Evolutionary conservation across 2,888 invertebrate genomes (phyloP), one percentile per base, ranked within the genome.

Genomic region (Platycheirus rosarum): DNA sequence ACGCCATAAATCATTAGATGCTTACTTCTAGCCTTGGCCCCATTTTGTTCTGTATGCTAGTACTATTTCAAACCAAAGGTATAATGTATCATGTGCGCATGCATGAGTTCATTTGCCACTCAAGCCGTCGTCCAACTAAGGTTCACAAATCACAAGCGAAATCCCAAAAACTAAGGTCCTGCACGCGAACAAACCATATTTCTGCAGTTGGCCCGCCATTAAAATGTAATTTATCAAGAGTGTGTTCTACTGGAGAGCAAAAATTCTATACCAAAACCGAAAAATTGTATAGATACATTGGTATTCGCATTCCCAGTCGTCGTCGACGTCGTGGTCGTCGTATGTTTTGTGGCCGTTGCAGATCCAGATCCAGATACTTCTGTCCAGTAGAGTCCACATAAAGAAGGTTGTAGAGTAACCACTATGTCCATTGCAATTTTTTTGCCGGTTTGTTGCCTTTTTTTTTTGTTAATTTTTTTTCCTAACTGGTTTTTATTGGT

Each of bases 111-210:
- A 78, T 77, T 77, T 66, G 48, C 73, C 66, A 73, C 73, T 73
- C 66, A 62, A 73, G 46, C 53, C 26, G 60, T 46, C 26, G 60
- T 13, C 66, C 51, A 7, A 71, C 42, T 60, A 60, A 68, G 73
- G 73, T 73, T 78, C 78, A 78, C 78, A 78, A 78, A 78, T 78
- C 78, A 73, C 73, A 73, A 78, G 66, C 53, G 60, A 73, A 78
- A 78, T 46, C 78, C 66, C 29, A n/a, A 14, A 78, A 68, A 73
- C 66, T 73, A 73, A 73, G 68, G 78, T 68, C 78, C 66, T 40
- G 60, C 73, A 78, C 66, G 78, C 78, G 66, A 78, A 46, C 78
- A 68, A 62, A 78, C 78, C 66, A 78, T 78, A 78, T 78, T 78
- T 78, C 53, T 78, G 73, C 73, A 78, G 66, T 78, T 73, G 78